Conservation (phyloP, 2,113 vertebrate species). For the Xiphophorus couchianus region DNA sequence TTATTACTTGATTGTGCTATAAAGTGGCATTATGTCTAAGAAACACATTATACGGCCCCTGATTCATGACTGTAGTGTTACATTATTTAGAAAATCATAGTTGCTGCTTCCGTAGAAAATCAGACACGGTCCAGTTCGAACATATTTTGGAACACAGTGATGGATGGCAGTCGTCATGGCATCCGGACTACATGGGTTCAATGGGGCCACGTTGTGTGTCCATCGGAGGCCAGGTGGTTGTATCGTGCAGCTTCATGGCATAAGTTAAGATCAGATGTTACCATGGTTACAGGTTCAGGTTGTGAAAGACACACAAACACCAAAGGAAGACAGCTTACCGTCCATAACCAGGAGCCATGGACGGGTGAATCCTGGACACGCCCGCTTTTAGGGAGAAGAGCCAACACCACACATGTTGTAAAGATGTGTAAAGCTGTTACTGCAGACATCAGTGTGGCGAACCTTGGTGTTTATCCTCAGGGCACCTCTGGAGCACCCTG, state of each 20-base stretch:
- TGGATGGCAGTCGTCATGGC: neutral
- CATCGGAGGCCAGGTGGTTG: neutral
- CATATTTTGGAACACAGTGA: no score
- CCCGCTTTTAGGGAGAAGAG: neutral
- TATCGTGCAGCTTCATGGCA: neutral
- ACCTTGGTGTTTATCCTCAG: neutral
- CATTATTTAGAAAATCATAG: neutral
- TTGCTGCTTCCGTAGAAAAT: neutral
- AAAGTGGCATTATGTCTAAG: no score
- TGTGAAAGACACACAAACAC: no score
- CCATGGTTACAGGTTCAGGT: neutral
- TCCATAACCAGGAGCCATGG: no score
- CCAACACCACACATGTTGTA: no score
- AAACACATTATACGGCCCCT: no score
- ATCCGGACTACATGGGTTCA: neutral
- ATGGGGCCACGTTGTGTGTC: neutral
- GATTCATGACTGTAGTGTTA: neutral
- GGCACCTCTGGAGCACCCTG: no score
- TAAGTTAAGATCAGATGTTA: neutral
- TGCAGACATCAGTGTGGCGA: no score
- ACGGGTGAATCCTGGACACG: neutral
- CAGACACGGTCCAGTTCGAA: no score
- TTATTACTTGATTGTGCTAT: no score
- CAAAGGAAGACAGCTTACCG: neutral
- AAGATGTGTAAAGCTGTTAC: no score